Evolutionary conservation across 1,140 invertebrate species (phyloP).

Genomic region (Trichogramma pretiosum): DNA sequence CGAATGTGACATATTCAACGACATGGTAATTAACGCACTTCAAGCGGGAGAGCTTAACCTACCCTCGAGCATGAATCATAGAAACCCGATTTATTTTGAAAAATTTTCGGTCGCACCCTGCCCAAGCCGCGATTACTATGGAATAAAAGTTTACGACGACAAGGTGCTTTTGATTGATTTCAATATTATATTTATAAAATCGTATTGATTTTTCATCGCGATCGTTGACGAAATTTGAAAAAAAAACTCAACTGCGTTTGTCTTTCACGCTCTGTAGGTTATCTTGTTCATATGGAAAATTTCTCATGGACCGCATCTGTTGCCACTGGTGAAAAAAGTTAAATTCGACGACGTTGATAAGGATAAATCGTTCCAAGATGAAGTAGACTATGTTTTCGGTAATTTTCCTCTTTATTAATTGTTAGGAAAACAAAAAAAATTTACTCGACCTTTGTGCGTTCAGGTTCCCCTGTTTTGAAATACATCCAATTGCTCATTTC

Average conservation of each 20-base stretch:
- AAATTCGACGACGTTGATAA: conserved; percentile 29
- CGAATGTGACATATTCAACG: too few species aligned
- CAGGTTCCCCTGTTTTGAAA: conserved; percentile 25
- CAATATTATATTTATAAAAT: not conserved
- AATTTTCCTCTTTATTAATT: too few species aligned
- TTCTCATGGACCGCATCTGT: conserved; percentile 38
- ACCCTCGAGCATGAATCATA: conserved; percentile 23
- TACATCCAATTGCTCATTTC: conserved; percentile 21
- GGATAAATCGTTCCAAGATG: conserved; percentile 31
- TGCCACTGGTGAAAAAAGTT: conserved; percentile 24
- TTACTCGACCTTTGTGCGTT: too few species aligned
- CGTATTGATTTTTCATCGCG: not conserved
- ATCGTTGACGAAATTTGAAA: too few species aligned
- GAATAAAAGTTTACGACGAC: conserved; percentile 26
- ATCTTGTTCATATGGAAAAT: conserved; percentile 42
- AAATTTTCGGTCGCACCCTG: conserved; percentile 41
- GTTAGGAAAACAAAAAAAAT: conserved; percentile 1
- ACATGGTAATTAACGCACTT: too few species aligned
- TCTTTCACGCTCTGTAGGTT: conserved; percentile 26
- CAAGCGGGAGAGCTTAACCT: too few species aligned
- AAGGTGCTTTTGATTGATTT: conserved; percentile 24
- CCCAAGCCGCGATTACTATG: conserved; percentile 45
- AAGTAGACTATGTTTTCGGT: conserved; percentile 37
- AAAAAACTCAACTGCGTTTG: not conserved
- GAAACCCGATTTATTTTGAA: conserved; percentile 30